A percentile compares a stretch with the other conserved stretches of the same genome.
Evolutionary conservation across 2,113 vertebrate genomes (phyloP).

Genomic region (Monopterus albus): DNA sequence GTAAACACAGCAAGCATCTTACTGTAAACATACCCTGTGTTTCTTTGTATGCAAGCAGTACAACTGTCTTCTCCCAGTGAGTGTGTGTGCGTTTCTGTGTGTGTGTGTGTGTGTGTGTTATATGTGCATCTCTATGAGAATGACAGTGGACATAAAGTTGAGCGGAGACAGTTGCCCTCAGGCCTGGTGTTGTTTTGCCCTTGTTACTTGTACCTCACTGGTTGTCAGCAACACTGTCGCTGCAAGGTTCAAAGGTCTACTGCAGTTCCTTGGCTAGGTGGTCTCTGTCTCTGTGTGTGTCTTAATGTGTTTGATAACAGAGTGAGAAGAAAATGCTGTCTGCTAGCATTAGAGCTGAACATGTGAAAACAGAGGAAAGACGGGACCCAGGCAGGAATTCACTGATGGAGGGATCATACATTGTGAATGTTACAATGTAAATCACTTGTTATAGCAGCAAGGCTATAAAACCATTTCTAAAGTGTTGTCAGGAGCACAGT

Average conservation of each 20-base stretch:
- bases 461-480: no score
- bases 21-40: background rate
- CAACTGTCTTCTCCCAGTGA: no score
- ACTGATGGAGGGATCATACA: no score
- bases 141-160: no score
- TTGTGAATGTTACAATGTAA: no score
- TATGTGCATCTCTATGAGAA: background rate
- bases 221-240: background rate
- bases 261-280: no score
- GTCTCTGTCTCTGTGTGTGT: no score
- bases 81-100: no score
- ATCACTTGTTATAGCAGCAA: no score
- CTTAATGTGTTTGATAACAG: background rate
- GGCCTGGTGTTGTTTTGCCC: conserved; percentile 19
- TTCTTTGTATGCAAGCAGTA: background rate
- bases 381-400: background rate
- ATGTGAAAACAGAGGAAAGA: conserved; percentile 10
- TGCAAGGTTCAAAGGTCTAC: conserved; percentile 34
- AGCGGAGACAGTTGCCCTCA: no score
- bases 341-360: background rate
- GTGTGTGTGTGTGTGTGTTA: background rate
- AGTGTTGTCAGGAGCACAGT: no score
- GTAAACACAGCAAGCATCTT: background rate
- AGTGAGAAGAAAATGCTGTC: conserved; percentile 2
- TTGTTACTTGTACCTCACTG: background rate